Conservation (phyloP, 2,113 vertebrate genomes). For the Arothron firmamentum region DNA sequence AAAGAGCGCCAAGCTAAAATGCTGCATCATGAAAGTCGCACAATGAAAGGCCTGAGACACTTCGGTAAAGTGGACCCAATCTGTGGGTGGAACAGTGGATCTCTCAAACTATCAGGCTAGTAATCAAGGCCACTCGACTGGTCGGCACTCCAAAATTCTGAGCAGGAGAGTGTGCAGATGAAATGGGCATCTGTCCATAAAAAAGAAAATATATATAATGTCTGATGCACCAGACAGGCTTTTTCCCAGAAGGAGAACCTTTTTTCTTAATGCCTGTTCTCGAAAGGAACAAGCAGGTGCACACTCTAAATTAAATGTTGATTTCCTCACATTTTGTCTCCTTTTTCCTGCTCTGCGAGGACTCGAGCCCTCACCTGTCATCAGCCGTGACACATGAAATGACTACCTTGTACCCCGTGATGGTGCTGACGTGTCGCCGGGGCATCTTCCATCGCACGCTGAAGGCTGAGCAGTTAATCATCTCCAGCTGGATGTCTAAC, state of each 20-base stretch:
- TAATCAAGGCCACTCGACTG: too few species aligned
- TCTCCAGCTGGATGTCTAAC: slow-evolving; percentile 81
- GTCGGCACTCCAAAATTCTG: too few species aligned
- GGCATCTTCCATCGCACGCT: slow-evolving; percentile 89
- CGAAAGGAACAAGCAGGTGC: not conserved
- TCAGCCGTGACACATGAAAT: not conserved
- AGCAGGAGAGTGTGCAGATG: not conserved
- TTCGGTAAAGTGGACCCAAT: too few species aligned
- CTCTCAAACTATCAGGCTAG: too few species aligned
- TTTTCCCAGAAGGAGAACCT: slow-evolving; percentile 15
- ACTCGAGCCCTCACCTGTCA: too few species aligned
- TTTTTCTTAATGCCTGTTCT: not conserved
- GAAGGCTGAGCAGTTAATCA: slow-evolving; percentile 89
- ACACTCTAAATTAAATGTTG: not conserved
- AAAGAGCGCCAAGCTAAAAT: not conserved
- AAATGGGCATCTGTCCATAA: slow-evolving; percentile 19
- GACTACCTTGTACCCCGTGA: slow-evolving; percentile 85
- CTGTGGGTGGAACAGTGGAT: too few species aligned
- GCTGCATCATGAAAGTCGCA: too few species aligned
- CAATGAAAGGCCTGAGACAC: not conserved
- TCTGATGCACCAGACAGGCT: not conserved
- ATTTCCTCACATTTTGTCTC: too few species aligned
- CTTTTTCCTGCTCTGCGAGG: too few species aligned
- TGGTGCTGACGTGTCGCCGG: slow-evolving; percentile 74
- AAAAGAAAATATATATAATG: slow-evolving; percentile 41